These are phyloP conservation scores for Araneus ventricosus DNA, from an alignment of 1,140 invertebrate species.

Conservation along the genomic window DNA sequence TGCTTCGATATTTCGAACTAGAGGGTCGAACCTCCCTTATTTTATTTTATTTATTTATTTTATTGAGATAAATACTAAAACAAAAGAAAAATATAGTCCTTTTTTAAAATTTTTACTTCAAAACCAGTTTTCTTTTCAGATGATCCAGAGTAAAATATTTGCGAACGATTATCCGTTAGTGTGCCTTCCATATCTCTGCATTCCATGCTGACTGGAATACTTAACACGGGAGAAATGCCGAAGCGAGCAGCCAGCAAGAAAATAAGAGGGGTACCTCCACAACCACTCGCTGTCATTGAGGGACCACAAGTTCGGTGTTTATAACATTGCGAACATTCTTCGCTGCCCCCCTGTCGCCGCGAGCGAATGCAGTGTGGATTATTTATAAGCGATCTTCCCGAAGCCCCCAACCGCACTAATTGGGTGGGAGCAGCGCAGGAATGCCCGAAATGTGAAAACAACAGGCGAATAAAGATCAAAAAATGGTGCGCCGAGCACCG, in stretches of 20 bases:
- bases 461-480: conserved; percentile 8
- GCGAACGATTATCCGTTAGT: too few species aligned
- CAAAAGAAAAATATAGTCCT: too few species aligned
- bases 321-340: conserved; percentile 25
- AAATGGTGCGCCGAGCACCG: too few species aligned
- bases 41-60: too few species aligned
- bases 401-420: conserved; percentile 4
- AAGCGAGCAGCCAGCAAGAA: background rate
- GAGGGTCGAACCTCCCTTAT: too few species aligned
- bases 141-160: too few species aligned
- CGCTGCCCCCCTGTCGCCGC: background rate
- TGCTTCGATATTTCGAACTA: too few species aligned
- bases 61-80: too few species aligned
- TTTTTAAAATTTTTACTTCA: too few species aligned
- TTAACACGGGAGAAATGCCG: background rate
- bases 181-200: background rate
- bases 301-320: conserved; percentile 22
- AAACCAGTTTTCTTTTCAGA: too few species aligned
- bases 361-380: conserved; percentile 6
- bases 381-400: background rate
- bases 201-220: background rate
- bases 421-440: background rate
- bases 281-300: conserved; percentile 19
- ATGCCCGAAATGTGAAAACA: background rate
- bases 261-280: background rate